Evolutionary conservation across 2,797 vertebrate species (phyloP).

Genomic region (Ptychobarbus kaznakovi): DNA sequence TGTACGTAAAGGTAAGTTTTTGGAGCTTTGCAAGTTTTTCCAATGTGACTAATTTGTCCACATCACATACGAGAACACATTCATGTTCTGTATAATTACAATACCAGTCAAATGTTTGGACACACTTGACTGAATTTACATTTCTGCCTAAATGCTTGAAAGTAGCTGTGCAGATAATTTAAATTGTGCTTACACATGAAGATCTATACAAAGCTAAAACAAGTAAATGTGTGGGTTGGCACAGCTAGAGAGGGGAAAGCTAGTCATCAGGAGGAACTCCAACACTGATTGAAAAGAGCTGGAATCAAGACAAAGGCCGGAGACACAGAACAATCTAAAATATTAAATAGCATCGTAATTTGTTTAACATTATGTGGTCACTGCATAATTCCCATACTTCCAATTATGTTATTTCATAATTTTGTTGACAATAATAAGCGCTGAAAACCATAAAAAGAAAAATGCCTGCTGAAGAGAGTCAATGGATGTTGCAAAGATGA

Average conservation of each 20-base stretch:
- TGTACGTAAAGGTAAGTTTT: not conserved
- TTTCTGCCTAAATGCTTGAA: not conserved
- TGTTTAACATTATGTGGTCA: not conserved
- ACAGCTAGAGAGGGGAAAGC: not conserved
- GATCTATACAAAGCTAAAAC: not conserved
- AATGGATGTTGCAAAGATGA: not conserved
- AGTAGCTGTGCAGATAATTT: not conserved
- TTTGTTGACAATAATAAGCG: not conserved
- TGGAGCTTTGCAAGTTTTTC: not conserved
- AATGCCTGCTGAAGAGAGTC: not conserved
- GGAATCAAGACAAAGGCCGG: not conserved
- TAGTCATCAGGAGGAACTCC: not conserved
- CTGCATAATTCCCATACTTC: not conserved
- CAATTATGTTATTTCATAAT: not conserved
- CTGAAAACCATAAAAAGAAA: constrained; percentile 1
- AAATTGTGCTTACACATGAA: not conserved
- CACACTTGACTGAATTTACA: not conserved
- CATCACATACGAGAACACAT: not conserved
- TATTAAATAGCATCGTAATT: not conserved
- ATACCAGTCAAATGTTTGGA: not conserved
- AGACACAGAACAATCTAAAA: too few relatives aligned
- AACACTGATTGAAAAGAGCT: not conserved
- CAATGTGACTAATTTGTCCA: not conserved
- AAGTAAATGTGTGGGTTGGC: not conserved
- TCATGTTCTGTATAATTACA: not conserved